Evolutionary conservation across 2,888 invertebrate species (phyloP).

Genomic region (Portevinia maculata): DNA sequence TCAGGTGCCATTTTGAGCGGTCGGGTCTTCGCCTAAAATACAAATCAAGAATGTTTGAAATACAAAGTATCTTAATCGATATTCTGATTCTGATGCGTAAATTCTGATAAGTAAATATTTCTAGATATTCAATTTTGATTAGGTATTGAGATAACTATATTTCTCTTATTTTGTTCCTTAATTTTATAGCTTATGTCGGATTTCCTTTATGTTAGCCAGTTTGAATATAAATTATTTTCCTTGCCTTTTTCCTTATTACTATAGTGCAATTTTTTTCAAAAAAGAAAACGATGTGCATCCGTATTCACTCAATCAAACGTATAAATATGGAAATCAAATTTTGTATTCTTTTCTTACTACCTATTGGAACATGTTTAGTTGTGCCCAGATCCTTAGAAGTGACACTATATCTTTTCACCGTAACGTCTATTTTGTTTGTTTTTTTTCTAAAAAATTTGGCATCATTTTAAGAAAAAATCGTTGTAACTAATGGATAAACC

Average conservation of each 20-base stretch:
- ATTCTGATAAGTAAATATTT: neutral
- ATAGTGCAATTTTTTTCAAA: slow-evolving; percentile 5
- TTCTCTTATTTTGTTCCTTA: too few species aligned
- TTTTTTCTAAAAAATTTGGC: slow-evolving; percentile 25
- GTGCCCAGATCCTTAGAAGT: slow-evolving; percentile 12
- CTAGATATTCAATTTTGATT: too few species aligned
- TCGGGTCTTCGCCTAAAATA: too few species aligned
- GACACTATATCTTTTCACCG: neutral
- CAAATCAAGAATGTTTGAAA: too few species aligned
- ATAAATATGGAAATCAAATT: slow-evolving; percentile 27
- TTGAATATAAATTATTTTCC: too few species aligned
- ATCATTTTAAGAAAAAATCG: slow-evolving; percentile 9
- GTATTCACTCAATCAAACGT: slow-evolving; percentile 16
- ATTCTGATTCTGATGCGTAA: too few species aligned
- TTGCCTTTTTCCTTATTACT: neutral
- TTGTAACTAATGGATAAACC: slow-evolving; percentile 1
- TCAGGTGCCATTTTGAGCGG: too few species aligned
- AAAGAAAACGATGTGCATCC: slow-evolving; percentile 13
- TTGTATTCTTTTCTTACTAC: slow-evolving; percentile 29
- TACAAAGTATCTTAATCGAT: too few species aligned
- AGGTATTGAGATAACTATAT: too few species aligned
- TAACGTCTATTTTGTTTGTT: neutral
- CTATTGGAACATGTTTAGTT: slow-evolving; percentile 15
- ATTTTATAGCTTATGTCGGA: too few species aligned
- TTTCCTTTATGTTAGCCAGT: too few species aligned